Evolutionary conservation across 2,888 invertebrate genomes (phyloP).

Genomic region (Ichneumoninae sp.): DNA sequence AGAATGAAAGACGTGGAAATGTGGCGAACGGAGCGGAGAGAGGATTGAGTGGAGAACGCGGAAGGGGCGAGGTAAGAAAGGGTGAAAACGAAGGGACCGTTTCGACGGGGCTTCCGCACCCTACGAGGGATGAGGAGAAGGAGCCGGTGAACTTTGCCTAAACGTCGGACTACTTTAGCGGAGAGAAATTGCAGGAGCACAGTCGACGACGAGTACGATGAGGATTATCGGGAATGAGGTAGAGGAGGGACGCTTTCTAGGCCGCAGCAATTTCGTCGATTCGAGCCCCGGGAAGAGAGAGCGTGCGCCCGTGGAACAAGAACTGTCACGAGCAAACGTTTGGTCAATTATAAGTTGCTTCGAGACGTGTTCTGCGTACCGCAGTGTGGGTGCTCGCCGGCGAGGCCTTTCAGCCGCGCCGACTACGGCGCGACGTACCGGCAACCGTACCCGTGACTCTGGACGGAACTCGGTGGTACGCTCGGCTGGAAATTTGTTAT

Average conservation of each 20-base stretch:
- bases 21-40: constrained; percentile 20
- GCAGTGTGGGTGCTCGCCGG: constrained; percentile 45
- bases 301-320: constrained; percentile 67
- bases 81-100: constrained; percentile 10
- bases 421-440: constrained; percentile 30
- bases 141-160: constrained; percentile 57
- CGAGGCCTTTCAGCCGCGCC: constrained; percentile 58
- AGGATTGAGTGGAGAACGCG: constrained; percentile 51
- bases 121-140: constrained; percentile 11
- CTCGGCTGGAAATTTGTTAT: constrained; percentile 2
- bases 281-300: constrained; percentile 62
- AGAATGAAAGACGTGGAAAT: constrained; percentile 2
- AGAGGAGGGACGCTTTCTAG: constrained; percentile 53
- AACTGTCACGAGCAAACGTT: constrained; percentile 79
- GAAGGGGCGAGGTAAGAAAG: constrained; percentile 30
- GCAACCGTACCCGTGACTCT: constrained; percentile 45
- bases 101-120: constrained; percentile 17
- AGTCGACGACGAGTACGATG: constrained; percentile 19
- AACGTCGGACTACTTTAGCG: constrained; percentile 59
- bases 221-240: constrained; percentile 28
- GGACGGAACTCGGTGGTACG: constrained; percentile 31
- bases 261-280: constrained; percentile 69
- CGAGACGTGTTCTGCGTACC: constrained; percentile 74
- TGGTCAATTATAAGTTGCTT: constrained; percentile 80
- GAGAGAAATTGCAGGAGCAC: constrained; percentile 51